Evolutionary conservation across 2,797 vertebrate species (phyloP).

Genomic region (Tangara arthus): DNA sequence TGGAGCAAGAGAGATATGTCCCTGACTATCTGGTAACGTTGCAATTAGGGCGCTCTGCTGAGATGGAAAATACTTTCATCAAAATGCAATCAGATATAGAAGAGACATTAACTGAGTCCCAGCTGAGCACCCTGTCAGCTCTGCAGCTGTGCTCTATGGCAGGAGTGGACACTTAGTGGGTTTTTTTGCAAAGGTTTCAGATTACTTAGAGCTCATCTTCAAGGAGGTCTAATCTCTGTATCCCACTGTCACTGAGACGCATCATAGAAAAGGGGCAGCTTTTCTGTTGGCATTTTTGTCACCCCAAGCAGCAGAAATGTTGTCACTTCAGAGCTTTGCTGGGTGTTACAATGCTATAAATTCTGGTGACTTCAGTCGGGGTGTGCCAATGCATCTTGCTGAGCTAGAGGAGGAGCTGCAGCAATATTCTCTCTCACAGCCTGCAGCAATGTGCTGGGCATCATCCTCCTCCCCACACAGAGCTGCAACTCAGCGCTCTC

Average conservation of each 20-base stretch:
- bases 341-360: neutral
- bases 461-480: neutral
- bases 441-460: accelerated
- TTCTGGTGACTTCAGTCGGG: accelerated
- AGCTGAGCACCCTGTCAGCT: constrained; percentile 7
- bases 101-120: constrained; percentile 3
- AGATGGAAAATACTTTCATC: constrained; percentile 26
- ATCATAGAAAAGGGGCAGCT: neutral
- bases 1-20: neutral
- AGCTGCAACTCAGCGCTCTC: too few species aligned
- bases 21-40: neutral
- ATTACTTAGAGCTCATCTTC: neutral
- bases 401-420: neutral
- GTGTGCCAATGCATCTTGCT: neutral
- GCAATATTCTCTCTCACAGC: neutral
- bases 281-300: neutral
- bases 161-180: neutral
- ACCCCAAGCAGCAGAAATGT: neutral
- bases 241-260: neutral
- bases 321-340: neutral
- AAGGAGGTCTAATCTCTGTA: neutral
- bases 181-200: neutral
- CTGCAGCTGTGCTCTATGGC: neutral
- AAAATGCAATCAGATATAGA: constrained; percentile 11
- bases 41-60: constrained; percentile 23